A percentile compares a stretch with the other conserved stretches of the same genome.
Conservation (phyloP, 2,888 invertebrate genomes). For the Agrochola lota region DNA sequence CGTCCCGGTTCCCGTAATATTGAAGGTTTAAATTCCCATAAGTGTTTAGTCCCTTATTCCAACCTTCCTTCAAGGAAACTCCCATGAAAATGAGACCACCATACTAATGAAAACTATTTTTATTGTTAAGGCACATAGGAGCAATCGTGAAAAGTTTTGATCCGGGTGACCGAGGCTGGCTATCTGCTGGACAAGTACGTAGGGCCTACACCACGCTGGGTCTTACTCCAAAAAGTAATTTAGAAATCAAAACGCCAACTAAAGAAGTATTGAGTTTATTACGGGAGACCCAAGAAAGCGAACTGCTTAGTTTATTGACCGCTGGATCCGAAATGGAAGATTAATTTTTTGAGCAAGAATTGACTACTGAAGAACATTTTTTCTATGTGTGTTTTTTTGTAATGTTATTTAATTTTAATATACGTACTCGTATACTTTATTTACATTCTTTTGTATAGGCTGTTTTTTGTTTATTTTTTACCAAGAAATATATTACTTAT, state of each 20-base stretch:
- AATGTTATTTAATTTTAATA: background rate
- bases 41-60: background rate
- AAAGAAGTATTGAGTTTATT: conserved; percentile 72
- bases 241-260: conserved; percentile 74
- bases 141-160: conserved; percentile 86
- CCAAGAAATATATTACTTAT: background rate
- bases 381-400: background rate
- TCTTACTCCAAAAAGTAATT: conserved; percentile 69
- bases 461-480: background rate
- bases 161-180: conserved; percentile 84
- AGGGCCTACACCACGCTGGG: conserved; percentile 81
- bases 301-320: conserved; percentile 64
- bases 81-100: background rate
- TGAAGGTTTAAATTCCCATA: background rate
- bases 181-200: conserved; percentile 82
- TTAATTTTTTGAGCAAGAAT: conserved; percentile 23
- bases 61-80: background rate
- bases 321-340: conserved; percentile 69
- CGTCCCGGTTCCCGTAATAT: no score
- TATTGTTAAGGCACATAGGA: conserved; percentile 77
- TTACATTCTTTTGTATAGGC: background rate
- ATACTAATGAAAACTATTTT: background rate
- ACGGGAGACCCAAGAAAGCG: conserved; percentile 76
- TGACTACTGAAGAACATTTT: background rate
- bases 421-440: background rate